Evolutionary conservation across 2,113 vertebrate genomes (phyloP).

Genomic region (Misgurnus mizolepis): DNA sequence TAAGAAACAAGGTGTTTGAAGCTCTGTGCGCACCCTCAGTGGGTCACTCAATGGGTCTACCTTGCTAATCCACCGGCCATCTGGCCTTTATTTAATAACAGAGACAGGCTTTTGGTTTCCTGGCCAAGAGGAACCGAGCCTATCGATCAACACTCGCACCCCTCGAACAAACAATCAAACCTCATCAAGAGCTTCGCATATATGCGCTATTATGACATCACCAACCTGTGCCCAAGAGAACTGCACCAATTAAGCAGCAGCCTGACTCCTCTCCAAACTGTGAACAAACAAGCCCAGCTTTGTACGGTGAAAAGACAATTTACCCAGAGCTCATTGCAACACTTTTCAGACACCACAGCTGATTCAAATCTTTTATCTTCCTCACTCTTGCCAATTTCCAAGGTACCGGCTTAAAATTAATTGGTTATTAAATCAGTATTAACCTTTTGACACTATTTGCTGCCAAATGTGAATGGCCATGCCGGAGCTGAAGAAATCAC

Average conservation of each 20-base stretch:
- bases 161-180: constrained; percentile 21
- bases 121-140: neutral
- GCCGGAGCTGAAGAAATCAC: constrained; percentile 32
- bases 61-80: constrained; percentile 15
- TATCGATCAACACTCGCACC: neutral
- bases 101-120: constrained; percentile 2
- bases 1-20: neutral
- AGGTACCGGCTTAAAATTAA: constrained; percentile 63
- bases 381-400: constrained; percentile 54
- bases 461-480: constrained; percentile 53
- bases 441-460: constrained; percentile 65
- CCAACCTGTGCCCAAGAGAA: constrained; percentile 59
- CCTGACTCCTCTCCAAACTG: constrained; percentile 54
- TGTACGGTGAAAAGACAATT: constrained; percentile 50
- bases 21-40: neutral
- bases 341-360: constrained; percentile 55
- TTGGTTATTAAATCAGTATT: constrained; percentile 72
- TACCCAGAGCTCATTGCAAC: constrained; percentile 46
- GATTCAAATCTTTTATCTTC: constrained; percentile 63
- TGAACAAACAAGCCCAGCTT: constrained; percentile 64
- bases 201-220: constrained; percentile 61
- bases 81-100: constrained; percentile 35
- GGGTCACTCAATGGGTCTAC: neutral
- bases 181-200: constrained; percentile 42
- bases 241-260: constrained; percentile 67